phyloP scores from a whole-genome alignment of 2,797 vertebrate genomes.

The Mus caroli region DNA sequence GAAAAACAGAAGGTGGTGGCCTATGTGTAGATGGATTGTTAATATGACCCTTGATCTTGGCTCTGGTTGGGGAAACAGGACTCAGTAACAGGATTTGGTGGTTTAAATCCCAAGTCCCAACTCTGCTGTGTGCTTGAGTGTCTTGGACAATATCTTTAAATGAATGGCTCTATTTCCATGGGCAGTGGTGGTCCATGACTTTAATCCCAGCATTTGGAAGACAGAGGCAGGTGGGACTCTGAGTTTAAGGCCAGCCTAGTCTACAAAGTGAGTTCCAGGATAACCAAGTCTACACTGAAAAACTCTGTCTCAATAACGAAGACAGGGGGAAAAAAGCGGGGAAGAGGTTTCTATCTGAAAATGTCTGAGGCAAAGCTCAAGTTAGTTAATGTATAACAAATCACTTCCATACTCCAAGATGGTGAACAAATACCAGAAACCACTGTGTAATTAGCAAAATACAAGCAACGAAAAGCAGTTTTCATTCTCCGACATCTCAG shows the following conservation, averaged over 20 bases:
- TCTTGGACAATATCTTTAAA: no score
- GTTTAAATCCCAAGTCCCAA: slow-evolving; percentile 13
- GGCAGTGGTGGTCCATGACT: fast-evolving
- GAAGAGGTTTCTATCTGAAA: not conserved
- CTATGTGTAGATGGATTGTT: not conserved
- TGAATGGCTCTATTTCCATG: not conserved
- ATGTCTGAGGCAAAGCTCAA: not conserved
- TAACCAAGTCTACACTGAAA: no score
- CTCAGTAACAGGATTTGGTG: not conserved
- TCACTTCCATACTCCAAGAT: not conserved
- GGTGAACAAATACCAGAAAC: not conserved
- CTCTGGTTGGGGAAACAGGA: not conserved
- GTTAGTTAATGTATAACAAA: not conserved
- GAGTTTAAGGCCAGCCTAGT: no score
- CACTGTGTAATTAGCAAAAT: slow-evolving; percentile 10
- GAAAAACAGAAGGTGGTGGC: not conserved
- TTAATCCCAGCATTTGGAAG: no score
- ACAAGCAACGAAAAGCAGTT: not conserved
- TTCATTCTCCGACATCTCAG: not conserved
- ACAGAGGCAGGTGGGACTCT: no score
- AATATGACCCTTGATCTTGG: not conserved
- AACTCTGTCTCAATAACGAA: not conserved
- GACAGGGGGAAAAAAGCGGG: not conserved
- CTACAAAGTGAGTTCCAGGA: no score
- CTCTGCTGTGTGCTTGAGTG: not conserved